phyloP scores from a whole-genome alignment of 2,113 vertebrate species.

The Ovis aries region ARS-UI_Ramb_v3.0 NC_056068.1:21602001-21602500 shows the following conservation, averaged over 20 bases:
- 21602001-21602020: neutral
- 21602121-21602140: neutral
- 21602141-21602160: neutral
- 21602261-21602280: neutral
- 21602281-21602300: neutral
- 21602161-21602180: neutral
- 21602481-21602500: constrained; percentile 25
- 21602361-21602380: neutral
- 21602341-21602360: neutral
- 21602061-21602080: neutral
- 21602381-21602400: neutral
- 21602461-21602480: neutral
- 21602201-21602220: neutral
- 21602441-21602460: constrained; percentile 16
- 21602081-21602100: neutral
- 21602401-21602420: neutral
- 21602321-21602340: neutral
- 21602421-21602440: neutral
- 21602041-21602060: neutral
- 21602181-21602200: neutral
- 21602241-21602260: neutral
- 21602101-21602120: neutral
- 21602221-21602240: neutral
- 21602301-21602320: neutral
- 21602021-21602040: neutral